Evolutionary conservation across 2,113 vertebrate species (phyloP).

Genomic region (Lepus timidus): DNA sequence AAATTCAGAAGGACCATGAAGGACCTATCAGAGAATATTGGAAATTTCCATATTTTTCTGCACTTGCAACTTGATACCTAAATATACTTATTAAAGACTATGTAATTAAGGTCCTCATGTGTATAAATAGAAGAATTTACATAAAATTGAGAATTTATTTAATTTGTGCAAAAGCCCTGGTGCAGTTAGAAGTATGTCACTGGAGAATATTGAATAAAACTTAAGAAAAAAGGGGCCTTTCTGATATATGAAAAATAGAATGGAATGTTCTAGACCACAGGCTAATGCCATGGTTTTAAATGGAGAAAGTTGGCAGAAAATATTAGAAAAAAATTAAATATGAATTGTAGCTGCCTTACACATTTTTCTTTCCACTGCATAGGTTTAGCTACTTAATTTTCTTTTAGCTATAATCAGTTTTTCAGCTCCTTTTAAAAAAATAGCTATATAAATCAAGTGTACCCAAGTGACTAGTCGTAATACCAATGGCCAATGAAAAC

Average conservation of each 20-base stretch:
- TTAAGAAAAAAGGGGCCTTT: not conserved
- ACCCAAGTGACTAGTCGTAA: not conserved
- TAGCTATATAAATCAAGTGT: not conserved
- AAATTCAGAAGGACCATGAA: not conserved
- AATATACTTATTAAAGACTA: not conserved
- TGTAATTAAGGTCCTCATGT: not conserved
- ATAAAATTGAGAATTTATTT: not conserved
- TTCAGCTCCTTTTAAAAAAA: not conserved
- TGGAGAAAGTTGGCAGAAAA: not conserved
- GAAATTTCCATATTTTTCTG: not conserved
- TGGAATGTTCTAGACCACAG: not conserved
- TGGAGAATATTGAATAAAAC: not conserved
- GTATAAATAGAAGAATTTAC: not conserved
- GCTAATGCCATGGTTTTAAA: not conserved
- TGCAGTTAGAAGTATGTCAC: not conserved
- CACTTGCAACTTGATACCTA: not conserved
- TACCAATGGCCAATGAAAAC: not conserved
- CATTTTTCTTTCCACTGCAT: not conserved
- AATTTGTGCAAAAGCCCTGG: not conserved
- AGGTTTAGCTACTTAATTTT: not conserved
- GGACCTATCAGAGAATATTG: not conserved
- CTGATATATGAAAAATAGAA: not conserved
- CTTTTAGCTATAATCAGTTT: not conserved
- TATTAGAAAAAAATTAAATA: not conserved
- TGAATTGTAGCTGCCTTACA: not conserved